These are phyloP conservation scores for Vidua macroura DNA, from an alignment of 2,113 vertebrate genomes.

Conservation along the genomic window DNA sequence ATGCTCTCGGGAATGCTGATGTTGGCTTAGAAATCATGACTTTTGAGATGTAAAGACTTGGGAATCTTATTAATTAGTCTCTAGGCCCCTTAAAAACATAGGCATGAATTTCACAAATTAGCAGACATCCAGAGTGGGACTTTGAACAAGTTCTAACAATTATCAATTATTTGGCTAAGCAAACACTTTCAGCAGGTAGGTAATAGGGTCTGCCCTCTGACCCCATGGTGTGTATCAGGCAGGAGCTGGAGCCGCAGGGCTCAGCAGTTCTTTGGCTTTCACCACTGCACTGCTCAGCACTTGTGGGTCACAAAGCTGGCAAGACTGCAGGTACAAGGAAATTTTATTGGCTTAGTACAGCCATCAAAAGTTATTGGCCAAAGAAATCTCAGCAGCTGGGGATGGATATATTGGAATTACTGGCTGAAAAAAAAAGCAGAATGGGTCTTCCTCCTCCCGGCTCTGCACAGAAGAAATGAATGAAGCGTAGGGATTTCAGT, in stretches of 20 bases:
- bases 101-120: not conserved
- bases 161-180: slow-evolving; percentile 42
- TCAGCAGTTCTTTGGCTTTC: not conserved
- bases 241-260: accelerated
- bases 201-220: not conserved
- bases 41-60: not conserved
- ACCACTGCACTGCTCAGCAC: accelerated
- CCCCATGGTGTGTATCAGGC: accelerated
- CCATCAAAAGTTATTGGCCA: not conserved
- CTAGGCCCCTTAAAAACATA: not conserved
- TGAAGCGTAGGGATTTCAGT: not conserved
- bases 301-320: not conserved
- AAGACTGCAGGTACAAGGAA: not conserved
- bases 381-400: not conserved
- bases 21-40: not conserved
- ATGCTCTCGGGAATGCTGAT: not conserved
- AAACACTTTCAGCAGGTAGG: not conserved
- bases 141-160: slow-evolving; percentile 10
- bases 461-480: not conserved
- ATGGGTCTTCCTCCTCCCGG: not conserved
- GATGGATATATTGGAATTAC: not conserved
- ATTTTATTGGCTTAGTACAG: not conserved
- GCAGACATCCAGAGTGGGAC: not conserved
- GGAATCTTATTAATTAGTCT: not conserved
- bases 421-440: not conserved